Conservation (phyloP, 2,797 vertebrate genomes). For the Brachymystax lenok region DNA sequence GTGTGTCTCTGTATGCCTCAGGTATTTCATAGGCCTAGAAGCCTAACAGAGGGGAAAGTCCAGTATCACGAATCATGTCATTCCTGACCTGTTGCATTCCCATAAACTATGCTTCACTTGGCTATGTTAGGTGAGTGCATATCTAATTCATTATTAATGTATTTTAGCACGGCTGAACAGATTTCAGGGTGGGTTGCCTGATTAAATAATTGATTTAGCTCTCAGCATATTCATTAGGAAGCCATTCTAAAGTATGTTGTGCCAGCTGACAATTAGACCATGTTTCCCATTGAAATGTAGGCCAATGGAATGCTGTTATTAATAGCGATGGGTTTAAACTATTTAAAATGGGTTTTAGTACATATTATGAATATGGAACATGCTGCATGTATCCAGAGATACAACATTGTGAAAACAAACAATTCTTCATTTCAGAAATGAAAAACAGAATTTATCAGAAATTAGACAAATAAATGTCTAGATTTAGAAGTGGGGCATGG, state of each 20-base stretch:
- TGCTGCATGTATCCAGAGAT: too few species aligned
- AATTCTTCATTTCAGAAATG: too few species aligned
- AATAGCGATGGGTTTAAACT: too few species aligned
- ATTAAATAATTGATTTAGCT: slow-evolving; percentile 51
- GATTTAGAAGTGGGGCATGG: too few species aligned
- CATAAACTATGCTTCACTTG: slow-evolving; percentile 32
- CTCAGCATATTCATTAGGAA: slow-evolving; percentile 45
- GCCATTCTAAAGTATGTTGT: slow-evolving; percentile 20
- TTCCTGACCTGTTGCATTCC: slow-evolving; percentile 20
- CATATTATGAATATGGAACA: too few species aligned
- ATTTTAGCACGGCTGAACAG: slow-evolving; percentile 41
- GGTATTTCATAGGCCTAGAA: not conserved
- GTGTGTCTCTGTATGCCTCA: not conserved
- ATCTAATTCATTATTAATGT: slow-evolving; percentile 47
- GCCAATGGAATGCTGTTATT: slow-evolving; percentile 10
- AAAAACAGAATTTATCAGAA: too few species aligned
- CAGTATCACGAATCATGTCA: not conserved
- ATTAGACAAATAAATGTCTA: too few species aligned
- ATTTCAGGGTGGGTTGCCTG: slow-evolving; percentile 38
- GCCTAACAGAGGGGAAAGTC: not conserved
- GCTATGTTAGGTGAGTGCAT: slow-evolving; percentile 43
- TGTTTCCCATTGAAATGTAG: slow-evolving; percentile 21
- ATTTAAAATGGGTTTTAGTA: too few species aligned
- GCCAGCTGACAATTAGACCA: slow-evolving; percentile 23
- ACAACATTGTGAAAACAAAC: too few species aligned